Base-by-base conservation (phyloP, 2,113 vertebrate species). In the Myiagra hebetior region DNA sequence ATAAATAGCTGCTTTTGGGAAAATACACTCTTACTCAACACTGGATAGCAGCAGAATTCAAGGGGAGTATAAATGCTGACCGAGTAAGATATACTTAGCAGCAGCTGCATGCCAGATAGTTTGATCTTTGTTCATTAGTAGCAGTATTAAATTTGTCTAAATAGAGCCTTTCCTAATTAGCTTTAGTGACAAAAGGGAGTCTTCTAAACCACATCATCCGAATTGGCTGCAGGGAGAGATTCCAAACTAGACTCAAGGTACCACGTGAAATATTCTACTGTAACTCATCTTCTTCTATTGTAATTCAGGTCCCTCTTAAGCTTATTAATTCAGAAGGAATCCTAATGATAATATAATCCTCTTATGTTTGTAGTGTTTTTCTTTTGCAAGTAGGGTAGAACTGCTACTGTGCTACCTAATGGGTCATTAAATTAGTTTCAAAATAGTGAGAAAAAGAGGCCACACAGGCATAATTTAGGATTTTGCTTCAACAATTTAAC, bases 281-380 rank as follows among this genome's bases (percentile, higher is more conserved):
- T 59, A 84, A 75, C 15, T 78, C 52, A 70, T 88, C 44, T 60
- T 65, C 70, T 56, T 67, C 78, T 57, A 33, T 63, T 80, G 55
- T 85, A 64, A 89, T 91, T 91, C 62, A 73, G 18, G 47, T 85
- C 75, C 70, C 27, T 69, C 35, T 74, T 93, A 93, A 96, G 49
- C 53, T 93, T 91, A 87, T 76, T 95, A 87, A 85, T n/a, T 42
- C 52, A 60, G 26, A 78, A 89, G 62, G 24, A 84, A 77, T 55
- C 49, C 28, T 91, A 56, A 78, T 72, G 69, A 85, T 85, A 85
- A 50, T 75, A 87, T 87, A 95, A 96, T 95, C 93, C 49, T 85
- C 73, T 95, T 94, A 82, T 5, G 3, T 80, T 69, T 64, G 14
- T 59, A 55, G 68, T 67, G 46, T 22, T 92, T 87, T 94, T 70